Percentiles rank a stretch among this genome's conserved stretches.
These are phyloP conservation scores for Caenorhabditis sinica DNA, from an alignment of 2,888 invertebrate genomes.

Conservation along the genomic window DNA sequence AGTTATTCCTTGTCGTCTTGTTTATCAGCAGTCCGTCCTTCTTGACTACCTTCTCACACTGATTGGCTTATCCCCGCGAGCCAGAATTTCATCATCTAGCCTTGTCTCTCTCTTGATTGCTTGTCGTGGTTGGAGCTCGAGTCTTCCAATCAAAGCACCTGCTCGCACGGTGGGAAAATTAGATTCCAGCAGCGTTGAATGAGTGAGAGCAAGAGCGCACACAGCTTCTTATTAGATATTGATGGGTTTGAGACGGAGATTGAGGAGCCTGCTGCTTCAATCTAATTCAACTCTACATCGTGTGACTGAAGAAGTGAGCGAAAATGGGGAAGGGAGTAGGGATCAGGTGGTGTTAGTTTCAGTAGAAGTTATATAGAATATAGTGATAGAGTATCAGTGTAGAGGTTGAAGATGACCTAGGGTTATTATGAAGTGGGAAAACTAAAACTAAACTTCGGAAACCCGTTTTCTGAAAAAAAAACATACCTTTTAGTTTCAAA, in stretches of 20 bases:
- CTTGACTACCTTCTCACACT: constrained; percentile 10
- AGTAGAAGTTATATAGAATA: too few species aligned
- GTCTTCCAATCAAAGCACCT: constrained; percentile 42
- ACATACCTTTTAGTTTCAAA: too few species aligned
- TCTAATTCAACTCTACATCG: neutral
- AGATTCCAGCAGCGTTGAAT: constrained; percentile 35
- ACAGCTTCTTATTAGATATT: constrained; percentile 57
- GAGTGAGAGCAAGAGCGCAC: constrained; percentile 3
- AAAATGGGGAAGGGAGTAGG: neutral
- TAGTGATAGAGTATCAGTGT: too few species aligned
- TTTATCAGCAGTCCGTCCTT: too few species aligned
- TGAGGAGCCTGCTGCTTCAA: neutral
- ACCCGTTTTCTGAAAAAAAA: too few species aligned
- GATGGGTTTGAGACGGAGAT: constrained; percentile 39
- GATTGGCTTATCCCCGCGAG: constrained; percentile 56
- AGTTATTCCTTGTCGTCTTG: constrained; percentile 24
- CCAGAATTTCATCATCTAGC: constrained; percentile 31
- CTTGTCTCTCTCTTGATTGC: constrained; percentile 41
- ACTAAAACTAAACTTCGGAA: too few species aligned
- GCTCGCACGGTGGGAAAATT: constrained; percentile 57
- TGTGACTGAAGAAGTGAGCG: neutral
- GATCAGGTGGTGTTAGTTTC: neutral
- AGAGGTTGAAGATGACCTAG: too few species aligned
- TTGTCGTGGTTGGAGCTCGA: too few species aligned
- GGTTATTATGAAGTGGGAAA: too few species aligned